Conservation (phyloP, 1,140 invertebrate genomes). For the Pseudomyrmex flavicornis region DNA sequence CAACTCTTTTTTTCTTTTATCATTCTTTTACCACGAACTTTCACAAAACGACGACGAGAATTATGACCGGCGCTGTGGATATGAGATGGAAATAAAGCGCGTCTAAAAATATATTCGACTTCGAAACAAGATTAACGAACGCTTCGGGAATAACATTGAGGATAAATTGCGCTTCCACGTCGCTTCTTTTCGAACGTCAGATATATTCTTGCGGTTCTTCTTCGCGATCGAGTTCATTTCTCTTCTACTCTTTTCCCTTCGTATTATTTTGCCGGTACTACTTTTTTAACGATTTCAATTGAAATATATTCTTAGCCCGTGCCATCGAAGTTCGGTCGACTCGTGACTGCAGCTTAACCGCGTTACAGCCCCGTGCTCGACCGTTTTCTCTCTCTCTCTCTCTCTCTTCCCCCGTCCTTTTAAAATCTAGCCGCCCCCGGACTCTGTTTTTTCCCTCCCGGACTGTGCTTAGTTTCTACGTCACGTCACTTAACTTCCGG, state of each 20-base stretch:
- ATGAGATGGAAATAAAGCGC: neutral
- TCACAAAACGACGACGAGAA: neutral
- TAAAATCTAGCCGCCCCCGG: conserved; percentile 48
- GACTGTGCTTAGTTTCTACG: conserved; percentile 62
- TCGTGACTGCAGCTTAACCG: conserved; percentile 65
- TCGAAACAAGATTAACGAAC: conserved; percentile 19
- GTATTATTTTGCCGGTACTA: conserved; percentile 56
- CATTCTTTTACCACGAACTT: no score
- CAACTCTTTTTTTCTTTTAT: neutral
- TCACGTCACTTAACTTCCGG: conserved; percentile 75
- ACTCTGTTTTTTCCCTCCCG: conserved; percentile 45
- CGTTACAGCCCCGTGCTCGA: conserved; percentile 41
- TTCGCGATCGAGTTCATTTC: conserved; percentile 14
- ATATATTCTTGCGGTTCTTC: conserved; percentile 29
- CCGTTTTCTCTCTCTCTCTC: neutral
- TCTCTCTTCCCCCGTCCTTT: conserved; percentile 35
- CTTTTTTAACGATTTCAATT: conserved; percentile 57
- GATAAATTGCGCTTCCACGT: conserved; percentile 22
- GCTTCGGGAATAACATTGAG: conserved; percentile 30
- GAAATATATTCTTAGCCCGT: conserved; percentile 67
- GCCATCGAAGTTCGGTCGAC: conserved; percentile 60
- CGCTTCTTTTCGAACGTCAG: neutral
- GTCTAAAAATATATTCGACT: conserved; percentile 18
- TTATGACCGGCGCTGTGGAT: neutral
- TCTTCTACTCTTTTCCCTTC: conserved; percentile 10